Evolutionary conservation across 2,797 vertebrate genomes (phyloP).

Genomic region (Mareca strepera): DNA sequence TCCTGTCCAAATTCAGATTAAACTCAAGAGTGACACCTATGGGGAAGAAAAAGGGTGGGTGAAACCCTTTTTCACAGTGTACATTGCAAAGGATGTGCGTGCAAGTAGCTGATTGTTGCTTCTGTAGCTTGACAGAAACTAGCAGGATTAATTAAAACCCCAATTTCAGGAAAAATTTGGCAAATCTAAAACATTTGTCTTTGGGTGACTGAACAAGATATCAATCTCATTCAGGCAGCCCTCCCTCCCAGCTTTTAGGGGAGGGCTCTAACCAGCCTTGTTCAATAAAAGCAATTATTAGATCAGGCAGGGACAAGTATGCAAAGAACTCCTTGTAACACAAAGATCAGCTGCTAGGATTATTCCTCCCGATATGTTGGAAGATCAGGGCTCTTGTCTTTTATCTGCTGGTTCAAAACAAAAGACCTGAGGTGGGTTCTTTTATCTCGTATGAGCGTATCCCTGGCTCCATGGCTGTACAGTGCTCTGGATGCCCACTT

Average conservation of each 20-base stretch:
- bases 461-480: fast-evolving
- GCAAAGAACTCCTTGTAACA: not conserved
- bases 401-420: not conserved
- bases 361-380: not conserved
- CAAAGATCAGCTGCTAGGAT: not conserved
- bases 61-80: fast-evolving
- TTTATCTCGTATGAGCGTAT: not conserved
- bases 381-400: not conserved
- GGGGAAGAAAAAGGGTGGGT: not conserved
- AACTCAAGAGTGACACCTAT: slow-evolving; percentile 62
- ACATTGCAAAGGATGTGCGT: not conserved
- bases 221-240: not conserved
- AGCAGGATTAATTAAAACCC: not conserved
- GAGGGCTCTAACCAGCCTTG: not conserved
- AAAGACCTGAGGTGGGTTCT: not conserved
- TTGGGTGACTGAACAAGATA: not conserved
- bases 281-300: not conserved
- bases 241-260: not conserved
- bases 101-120: not conserved
- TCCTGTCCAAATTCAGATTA: not conserved
- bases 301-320: not conserved
- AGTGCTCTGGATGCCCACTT: too few relatives aligned
- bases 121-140: not conserved
- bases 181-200: not conserved
- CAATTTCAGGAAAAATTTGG: not conserved